These are phyloP conservation scores for Botia kubotai DNA, from an alignment of 2,797 vertebrate genomes.

Conservation along the genomic window DNA sequence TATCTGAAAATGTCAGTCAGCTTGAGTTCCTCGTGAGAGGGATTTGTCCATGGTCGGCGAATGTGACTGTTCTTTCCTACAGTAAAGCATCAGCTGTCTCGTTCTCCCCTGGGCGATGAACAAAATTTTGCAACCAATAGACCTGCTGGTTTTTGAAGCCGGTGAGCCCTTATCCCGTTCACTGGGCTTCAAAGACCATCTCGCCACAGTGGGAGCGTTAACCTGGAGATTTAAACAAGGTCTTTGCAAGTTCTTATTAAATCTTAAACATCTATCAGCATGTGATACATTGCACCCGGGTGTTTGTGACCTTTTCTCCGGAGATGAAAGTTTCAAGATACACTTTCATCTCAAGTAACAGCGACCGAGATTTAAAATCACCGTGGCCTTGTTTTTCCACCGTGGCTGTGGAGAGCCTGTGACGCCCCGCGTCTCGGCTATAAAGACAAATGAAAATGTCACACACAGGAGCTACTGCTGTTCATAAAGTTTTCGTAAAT, in stretches of 20 bases:
- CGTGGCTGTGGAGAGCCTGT: constrained; percentile 56
- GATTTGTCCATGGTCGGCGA: constrained; percentile 38
- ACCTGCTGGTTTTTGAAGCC: constrained; percentile 30
- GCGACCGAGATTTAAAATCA: constrained; percentile 67
- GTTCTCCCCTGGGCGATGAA: constrained; percentile 22
- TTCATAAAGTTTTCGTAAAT: constrained; percentile 79
- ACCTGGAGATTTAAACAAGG: constrained; percentile 56
- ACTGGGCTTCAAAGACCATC: constrained; percentile 42
- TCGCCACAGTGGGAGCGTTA: constrained; percentile 41
- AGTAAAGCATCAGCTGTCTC: constrained; percentile 13
- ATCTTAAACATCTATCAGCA: constrained; percentile 58
- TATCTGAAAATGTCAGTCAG: constrained; percentile 48
- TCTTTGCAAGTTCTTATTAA: constrained; percentile 44
- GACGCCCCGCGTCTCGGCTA: constrained; percentile 66
- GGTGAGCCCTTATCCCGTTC: constrained; percentile 22
- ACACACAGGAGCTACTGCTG: constrained; percentile 65
- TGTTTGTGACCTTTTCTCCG: constrained; percentile 78
- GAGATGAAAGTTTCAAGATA: constrained; percentile 70
- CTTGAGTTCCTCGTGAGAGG: constrained; percentile 27
- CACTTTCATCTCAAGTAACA: constrained; percentile 71
- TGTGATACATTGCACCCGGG: constrained; percentile 47
- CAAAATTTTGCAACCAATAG: constrained; percentile 31
- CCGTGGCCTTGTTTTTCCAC: constrained; percentile 59
- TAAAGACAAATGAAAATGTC: constrained; percentile 77
- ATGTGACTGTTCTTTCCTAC: constrained; percentile 35